Evolutionary conservation across 92 coral and sea anemone genomes (phyloP).

Genomic region (Epizoanthus stellaris): DNA sequence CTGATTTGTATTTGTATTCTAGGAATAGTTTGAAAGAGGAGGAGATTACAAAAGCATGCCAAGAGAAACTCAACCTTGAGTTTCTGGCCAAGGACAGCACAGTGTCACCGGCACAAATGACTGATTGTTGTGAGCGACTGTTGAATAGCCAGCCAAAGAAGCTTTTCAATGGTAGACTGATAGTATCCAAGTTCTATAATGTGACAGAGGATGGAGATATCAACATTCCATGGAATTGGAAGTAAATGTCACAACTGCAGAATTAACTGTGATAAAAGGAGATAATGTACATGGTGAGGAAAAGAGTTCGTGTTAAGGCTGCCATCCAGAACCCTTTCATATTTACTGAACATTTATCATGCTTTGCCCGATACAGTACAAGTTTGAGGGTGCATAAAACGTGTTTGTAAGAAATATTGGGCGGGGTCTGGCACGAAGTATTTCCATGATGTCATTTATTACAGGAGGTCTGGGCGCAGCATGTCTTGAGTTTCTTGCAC

Average conservation of each 20-base stretch:
- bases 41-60: conserved; percentile 56
- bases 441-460: too few species aligned
- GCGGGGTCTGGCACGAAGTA: too few species aligned
- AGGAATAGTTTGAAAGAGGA: conserved; percentile 68
- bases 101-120: conserved; percentile 75
- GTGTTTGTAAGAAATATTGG: too few species aligned
- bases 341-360: too few species aligned
- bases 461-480: too few species aligned
- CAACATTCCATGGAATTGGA: conserved; percentile 93
- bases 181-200: conserved; percentile 76
- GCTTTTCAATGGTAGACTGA: conserved; percentile 52
- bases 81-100: conserved; percentile 70
- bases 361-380: too few species aligned
- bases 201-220: conserved; percentile 82
- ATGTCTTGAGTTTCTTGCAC: too few species aligned
- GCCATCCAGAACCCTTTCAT: too few species aligned
- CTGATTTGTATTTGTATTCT: background rate
- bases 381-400: too few species aligned
- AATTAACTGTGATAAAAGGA: too few species aligned
- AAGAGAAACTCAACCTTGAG: conserved; percentile 56
- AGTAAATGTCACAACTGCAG: conserved; percentile 16
- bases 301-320: too few species aligned
- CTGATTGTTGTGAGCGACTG: conserved; percentile 77
- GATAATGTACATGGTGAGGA: too few species aligned
- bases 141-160: conserved; percentile 51